A percentile compares a stretch with the other conserved stretches of the same genome.
Evolutionary conservation across 2,113 vertebrate genomes (phyloP).

Genomic region (Spermophilus dauricus): DNA sequence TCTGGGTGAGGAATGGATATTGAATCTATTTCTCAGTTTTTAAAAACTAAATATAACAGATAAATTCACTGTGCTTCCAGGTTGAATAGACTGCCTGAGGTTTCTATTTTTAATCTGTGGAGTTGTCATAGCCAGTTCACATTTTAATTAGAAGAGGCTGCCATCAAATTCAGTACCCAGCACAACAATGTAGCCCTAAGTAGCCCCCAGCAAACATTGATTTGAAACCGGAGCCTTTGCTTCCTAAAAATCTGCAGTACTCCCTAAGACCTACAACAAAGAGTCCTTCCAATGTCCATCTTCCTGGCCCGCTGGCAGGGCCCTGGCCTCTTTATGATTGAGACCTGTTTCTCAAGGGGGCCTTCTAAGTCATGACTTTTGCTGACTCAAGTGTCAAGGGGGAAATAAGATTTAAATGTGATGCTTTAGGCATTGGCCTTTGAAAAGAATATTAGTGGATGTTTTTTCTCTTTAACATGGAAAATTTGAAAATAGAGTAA

Average conservation of each 20-base stretch:
- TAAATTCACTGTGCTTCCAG: constrained; percentile 33
- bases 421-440: background rate
- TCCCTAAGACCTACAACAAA: background rate
- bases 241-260: background rate
- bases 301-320: background rate
- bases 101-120: constrained; percentile 41
- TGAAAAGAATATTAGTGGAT: background rate
- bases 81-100: background rate
- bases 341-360: background rate
- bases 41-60: constrained; percentile 39
- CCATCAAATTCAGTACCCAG: background rate
- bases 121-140: background rate
- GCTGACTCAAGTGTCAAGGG: background rate
- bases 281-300: background rate
- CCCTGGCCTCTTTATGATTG: background rate
- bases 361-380: background rate
- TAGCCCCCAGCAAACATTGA: background rate
- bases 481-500: background rate
- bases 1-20: constrained; percentile 18
- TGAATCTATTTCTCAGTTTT: constrained; percentile 56
- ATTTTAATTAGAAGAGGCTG: constrained; percentile 36
- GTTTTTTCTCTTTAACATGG: background rate
- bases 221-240: background rate
- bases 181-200: background rate
- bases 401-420: background rate